phyloP scores from a whole-genome alignment of 1,140 invertebrate species.

The Chionoecetes opilio region DNA sequence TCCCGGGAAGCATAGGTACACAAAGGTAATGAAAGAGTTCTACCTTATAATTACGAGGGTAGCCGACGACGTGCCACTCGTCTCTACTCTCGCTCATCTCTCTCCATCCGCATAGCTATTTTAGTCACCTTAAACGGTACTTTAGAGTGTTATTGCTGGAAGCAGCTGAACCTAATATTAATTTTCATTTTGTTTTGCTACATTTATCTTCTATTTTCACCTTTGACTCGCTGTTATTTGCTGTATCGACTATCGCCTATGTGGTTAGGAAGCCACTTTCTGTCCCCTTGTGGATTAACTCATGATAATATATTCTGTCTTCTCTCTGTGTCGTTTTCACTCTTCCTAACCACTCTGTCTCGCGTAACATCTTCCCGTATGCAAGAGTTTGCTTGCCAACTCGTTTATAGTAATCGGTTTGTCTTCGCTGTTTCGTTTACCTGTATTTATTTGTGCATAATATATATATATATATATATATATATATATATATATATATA shows the following conservation, averaged over 20 bases:
- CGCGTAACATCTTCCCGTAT: not conserved
- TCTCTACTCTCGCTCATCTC: not conserved
- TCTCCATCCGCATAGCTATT: not conserved
- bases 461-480: too few species aligned
- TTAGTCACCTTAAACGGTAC: not conserved
- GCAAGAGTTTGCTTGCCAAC: not conserved
- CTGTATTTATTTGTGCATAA: not conserved
- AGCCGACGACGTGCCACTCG: constrained; percentile 34
- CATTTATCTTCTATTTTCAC: constrained; percentile 10
- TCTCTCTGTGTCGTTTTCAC: not conserved
- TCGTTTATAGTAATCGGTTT: not conserved
- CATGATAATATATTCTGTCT: not conserved
- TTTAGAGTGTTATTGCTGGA: not conserved
- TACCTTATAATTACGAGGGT: constrained; percentile 50
- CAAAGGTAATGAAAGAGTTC: constrained; percentile 53
- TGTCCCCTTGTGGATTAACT: not conserved
- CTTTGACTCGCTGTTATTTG: not conserved
- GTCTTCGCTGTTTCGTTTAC: not conserved
- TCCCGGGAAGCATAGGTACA: constrained; percentile 54
- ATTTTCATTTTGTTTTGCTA: constrained; percentile 36
- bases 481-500: too few species aligned
- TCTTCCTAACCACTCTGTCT: constrained; percentile 19
- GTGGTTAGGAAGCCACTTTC: not conserved
- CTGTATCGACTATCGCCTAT: not conserved
- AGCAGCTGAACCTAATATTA: not conserved